A percentile compares a stretch with the other conserved stretches of the same genome.
Evolutionary conservation across 2,113 vertebrate genomes (phyloP).

Genomic region (Paradisaea rubra): DNA sequence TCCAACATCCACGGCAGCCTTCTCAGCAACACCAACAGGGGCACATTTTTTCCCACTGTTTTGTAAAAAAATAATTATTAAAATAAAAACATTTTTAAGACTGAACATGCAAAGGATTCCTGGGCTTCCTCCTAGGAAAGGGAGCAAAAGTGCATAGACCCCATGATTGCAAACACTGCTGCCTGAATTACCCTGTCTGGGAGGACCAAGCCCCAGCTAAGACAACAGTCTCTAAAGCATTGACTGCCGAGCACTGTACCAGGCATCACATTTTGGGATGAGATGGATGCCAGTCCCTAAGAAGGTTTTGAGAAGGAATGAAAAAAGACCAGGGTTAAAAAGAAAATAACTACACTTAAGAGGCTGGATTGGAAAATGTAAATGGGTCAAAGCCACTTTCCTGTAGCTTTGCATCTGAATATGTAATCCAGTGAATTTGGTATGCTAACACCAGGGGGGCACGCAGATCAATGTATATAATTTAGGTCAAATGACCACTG

Average conservation of each 20-base stretch:
- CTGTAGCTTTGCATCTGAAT: neutral
- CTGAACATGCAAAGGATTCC: neutral
- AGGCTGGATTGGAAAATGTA: slow-evolving; percentile 8
- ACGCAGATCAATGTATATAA: neutral
- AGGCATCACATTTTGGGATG: neutral
- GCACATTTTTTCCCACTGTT: neutral
- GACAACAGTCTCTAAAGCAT: neutral
- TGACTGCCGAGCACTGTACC: neutral
- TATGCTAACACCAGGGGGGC: neutral
- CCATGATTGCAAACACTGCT: neutral
- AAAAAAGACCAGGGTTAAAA: neutral
- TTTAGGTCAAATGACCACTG: slow-evolving; percentile 33
- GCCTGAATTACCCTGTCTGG: neutral
- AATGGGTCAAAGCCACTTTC: slow-evolving; percentile 9
- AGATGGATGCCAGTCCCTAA: neutral
- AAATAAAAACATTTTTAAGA: neutral
- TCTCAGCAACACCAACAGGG: neutral
- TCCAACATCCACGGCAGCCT: neutral
- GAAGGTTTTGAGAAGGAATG: neutral
- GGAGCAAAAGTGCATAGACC: neutral
- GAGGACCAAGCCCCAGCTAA: neutral
- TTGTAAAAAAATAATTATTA: neutral
- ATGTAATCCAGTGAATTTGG: neutral
- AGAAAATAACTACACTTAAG: neutral
- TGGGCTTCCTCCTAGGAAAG: neutral